Conservation (phyloP, 2,113 vertebrate species). For the Patagioenas fasciata region DNA sequence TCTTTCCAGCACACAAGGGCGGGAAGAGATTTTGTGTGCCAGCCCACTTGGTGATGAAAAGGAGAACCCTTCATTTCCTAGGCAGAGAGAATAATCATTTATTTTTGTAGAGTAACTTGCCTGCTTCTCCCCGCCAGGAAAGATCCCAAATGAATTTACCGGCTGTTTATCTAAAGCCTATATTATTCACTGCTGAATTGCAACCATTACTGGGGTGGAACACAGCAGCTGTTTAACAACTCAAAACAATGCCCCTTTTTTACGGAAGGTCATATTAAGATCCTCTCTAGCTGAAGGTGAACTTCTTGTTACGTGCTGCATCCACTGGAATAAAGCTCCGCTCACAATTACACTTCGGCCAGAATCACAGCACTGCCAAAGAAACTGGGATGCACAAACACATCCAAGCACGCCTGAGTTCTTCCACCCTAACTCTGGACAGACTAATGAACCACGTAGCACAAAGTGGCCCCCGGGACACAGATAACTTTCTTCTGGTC, state of each 20-base stretch:
- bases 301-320: background rate
- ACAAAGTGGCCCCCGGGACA: background rate
- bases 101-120: constrained; percentile 34
- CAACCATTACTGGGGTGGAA: constrained; percentile 26
- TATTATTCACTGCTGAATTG: constrained; percentile 42
- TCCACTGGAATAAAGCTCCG: background rate
- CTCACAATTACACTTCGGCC: background rate
- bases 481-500: background rate
- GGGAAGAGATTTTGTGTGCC: background rate
- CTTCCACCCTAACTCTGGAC: background rate
- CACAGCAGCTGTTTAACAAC: constrained; percentile 47
- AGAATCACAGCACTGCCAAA: background rate
- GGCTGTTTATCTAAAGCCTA: constrained; percentile 2
- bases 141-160: constrained; percentile 59
- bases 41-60: constrained; percentile 20
- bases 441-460: background rate
- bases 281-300: background rate
- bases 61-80: constrained; percentile 53
- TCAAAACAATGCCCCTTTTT: constrained; percentile 31
- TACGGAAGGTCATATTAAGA: background rate
- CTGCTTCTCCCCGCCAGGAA: background rate
- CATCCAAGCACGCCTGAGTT: background rate
- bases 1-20: constrained; percentile 25
- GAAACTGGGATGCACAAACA: background rate
- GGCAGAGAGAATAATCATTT: constrained; percentile 41